phyloP scores from a whole-genome alignment of 2,888 invertebrate species.

The Heliconius hortense region DNA sequence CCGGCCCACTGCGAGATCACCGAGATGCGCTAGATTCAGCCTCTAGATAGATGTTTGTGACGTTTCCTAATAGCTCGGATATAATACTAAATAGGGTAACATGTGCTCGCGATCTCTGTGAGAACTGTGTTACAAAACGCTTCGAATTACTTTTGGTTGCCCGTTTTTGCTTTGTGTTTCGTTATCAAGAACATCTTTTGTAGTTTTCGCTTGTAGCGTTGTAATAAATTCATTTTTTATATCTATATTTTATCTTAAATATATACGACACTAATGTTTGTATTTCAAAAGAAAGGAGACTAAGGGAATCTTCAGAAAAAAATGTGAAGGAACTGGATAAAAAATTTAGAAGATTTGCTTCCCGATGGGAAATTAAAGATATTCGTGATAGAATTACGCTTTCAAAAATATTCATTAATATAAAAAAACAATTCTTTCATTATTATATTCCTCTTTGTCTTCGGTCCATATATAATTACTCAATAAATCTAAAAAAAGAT shows the following conservation, averaged over 20 bases:
- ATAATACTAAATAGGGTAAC: slow-evolving; percentile 35
- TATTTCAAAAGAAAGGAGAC: too few species aligned
- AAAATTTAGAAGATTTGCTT: too few species aligned
- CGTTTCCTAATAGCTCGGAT: slow-evolving; percentile 34
- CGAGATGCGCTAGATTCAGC: slow-evolving; percentile 33
- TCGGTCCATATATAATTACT: too few species aligned
- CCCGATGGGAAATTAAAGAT: too few species aligned
- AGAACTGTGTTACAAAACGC: slow-evolving; percentile 20
- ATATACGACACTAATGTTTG: too few species aligned
- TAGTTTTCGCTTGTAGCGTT: neutral
- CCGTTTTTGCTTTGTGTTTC: slow-evolving; percentile 4
- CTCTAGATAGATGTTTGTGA: slow-evolving; percentile 36
- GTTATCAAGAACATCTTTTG: neutral
- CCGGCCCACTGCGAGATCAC: slow-evolving; percentile 28
- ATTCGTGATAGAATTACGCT: too few species aligned
- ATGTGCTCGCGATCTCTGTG: slow-evolving; percentile 25
- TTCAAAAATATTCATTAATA: too few species aligned
- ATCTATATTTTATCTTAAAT: neutral
- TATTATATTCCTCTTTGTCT: too few species aligned
- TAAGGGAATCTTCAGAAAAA: too few species aligned
- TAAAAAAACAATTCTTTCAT: too few species aligned
- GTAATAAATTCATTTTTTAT: neutral
- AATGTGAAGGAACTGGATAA: too few species aligned
- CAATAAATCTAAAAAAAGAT: too few species aligned
- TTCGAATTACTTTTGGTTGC: slow-evolving; percentile 4